phyloP scores from a whole-genome alignment of 30 jellyfish, hydroid and myxozoan species.

The Calvadosia cruxmelitensis region DNA sequence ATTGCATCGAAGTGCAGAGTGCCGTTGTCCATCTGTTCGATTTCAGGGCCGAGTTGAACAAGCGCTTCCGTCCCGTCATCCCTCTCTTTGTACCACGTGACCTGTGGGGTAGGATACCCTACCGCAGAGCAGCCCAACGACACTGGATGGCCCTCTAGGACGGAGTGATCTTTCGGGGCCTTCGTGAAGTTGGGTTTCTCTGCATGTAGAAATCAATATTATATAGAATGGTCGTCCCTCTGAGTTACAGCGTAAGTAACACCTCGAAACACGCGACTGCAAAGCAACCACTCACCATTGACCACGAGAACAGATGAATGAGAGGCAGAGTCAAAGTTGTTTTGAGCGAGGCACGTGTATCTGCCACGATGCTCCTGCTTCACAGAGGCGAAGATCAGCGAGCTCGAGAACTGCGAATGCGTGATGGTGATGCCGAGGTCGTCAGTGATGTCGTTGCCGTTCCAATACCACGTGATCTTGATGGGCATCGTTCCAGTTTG shows the following conservation, averaged over 20 bases:
- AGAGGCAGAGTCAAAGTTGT: conserved; percentile 58
- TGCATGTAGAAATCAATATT: too few relatives aligned
- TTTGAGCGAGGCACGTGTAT: conserved; percentile 78
- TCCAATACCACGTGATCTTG: conserved; percentile 67
- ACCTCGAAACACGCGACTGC: too few relatives aligned
- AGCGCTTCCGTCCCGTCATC: background rate
- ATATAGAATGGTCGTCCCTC: too few relatives aligned
- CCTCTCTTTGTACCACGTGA: conserved; percentile 56
- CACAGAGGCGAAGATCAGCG: conserved; percentile 40
- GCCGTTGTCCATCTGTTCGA: conserved; percentile 57
- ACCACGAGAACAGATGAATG: conserved; percentile 58
- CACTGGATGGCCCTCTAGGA: conserved; percentile 31
- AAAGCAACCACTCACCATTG: conserved; percentile 31
- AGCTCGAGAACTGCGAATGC: conserved; percentile 20
- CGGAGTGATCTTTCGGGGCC: conserved; percentile 46
- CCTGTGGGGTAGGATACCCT: conserved; percentile 88
- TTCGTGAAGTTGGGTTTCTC: conserved; percentile 23
- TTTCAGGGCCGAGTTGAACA: conserved; percentile 23
- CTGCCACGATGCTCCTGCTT: conserved; percentile 65
- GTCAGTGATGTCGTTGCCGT: conserved; percentile 33
- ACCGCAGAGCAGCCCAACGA: conserved; percentile 44
- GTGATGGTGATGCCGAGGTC: conserved; percentile 39
- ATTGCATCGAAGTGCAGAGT: conserved; percentile 30
- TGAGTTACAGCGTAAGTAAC: too few relatives aligned
- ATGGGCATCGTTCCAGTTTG: conserved; percentile 65